Base-by-base conservation (phyloP, 2,888 invertebrate genomes). In the Mantis religiosa region DNA sequence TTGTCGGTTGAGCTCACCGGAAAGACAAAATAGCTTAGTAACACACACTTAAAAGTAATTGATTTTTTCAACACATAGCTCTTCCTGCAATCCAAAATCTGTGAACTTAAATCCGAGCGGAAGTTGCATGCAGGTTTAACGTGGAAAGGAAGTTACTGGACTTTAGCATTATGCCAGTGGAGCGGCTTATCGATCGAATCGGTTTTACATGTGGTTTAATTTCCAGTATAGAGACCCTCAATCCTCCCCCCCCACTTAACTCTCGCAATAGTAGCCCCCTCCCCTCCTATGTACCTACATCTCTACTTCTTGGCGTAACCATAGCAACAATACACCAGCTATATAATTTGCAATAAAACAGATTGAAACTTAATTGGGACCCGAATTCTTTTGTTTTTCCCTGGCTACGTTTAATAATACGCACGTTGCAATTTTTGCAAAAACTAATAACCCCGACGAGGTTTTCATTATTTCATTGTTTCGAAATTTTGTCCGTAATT, bases 181-280 rank as follows among this genome's bases (percentile, higher is more conserved):
- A 71, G 54, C 54, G 3, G 54, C 54, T 25, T 25, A 71, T 71
- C 54, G 54, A 71, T 81, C 81, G 86, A 86, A 71, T 28, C 54
- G 71, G 86, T 81, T 86, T 86, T 86, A 30, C 86, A 86, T 86
- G 86, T 81, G 86, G 86, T 86, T 86, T 86, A 81, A 81, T 47
- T 86, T 86, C 81, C 86, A 54, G 85, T 34, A 85, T 85, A 85
- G 27, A 83, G 27, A 14, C 88, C 87, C 41, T 28, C 83, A 34
- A 20, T 28, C 28, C 88, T 47, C 88, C 28, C 25, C 83, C 88
- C 25, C 83, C 88, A 27, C 54, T 41, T 14, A 30, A 14, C 81
- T 54, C 71, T 27, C 54, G 28, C 85, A n/a, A 12, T 27, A 30
- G 34, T 34, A 25, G 4, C 28, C 9, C 34, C 28, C 47, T n/a